A percentile compares a stretch with the other conserved stretches of the same genome.
phyloP scores from a whole-genome alignment of 2,797 vertebrate species.

The Mus minutoides region DNA sequence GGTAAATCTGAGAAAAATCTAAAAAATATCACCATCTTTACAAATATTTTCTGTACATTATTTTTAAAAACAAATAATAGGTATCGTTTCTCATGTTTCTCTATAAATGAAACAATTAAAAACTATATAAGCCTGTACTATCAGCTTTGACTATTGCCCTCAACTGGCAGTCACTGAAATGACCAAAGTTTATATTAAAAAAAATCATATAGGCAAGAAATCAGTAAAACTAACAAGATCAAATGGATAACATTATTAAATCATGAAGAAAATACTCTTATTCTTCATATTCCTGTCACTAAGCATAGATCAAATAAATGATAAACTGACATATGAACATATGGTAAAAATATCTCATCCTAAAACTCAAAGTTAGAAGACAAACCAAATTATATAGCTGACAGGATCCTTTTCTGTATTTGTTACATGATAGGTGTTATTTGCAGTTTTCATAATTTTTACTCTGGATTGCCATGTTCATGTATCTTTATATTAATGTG shows the following conservation, averaged over 20 bases:
- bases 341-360: background rate
- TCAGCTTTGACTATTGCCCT: background rate
- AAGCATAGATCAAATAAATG: slow-evolving; percentile 33
- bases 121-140: background rate
- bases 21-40: background rate
- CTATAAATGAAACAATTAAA: background rate
- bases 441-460: background rate
- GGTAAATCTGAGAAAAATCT: slow-evolving; percentile 6
- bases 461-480: background rate
- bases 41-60: background rate
- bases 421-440: background rate
- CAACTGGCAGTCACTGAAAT: background rate
- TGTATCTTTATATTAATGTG: background rate
- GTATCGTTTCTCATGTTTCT: background rate
- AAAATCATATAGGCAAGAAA: background rate
- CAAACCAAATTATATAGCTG: slow-evolving; percentile 42
- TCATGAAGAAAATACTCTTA: background rate
- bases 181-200: slow-evolving; percentile 5
- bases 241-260: slow-evolving; percentile 33
- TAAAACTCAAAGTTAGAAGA: slow-evolving; percentile 28
- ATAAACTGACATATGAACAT: slow-evolving; percentile 17
- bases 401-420: background rate
- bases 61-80: slow-evolving; percentile 33
- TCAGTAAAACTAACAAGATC: background rate
- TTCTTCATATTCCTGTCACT: background rate